These are phyloP conservation scores for Panagrolaimus sp. DNA, from an alignment of 1,140 invertebrate genomes.

Conservation along the genomic window DNA sequence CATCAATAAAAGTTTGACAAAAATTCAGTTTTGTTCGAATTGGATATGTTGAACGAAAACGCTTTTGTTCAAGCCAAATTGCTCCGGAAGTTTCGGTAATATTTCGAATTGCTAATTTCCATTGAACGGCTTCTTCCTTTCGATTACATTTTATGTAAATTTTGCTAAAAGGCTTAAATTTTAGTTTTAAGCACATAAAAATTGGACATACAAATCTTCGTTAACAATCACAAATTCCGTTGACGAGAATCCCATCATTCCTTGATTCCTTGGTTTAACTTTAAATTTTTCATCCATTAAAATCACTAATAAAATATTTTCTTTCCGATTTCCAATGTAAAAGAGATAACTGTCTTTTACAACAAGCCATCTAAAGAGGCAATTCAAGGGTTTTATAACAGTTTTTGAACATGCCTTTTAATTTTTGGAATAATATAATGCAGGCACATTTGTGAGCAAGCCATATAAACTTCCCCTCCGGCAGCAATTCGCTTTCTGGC, in stretches of 20 bases:
- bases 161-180: constrained; percentile 60
- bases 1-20: constrained; percentile 64
- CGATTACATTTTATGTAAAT: constrained; percentile 61
- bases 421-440: constrained; percentile 54
- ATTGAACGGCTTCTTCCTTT: constrained; percentile 47
- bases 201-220: no score
- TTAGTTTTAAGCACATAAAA: no score
- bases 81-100: constrained; percentile 36
- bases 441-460: constrained; percentile 60
- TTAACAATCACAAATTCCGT: no score
- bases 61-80: constrained; percentile 54
- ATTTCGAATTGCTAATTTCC: constrained; percentile 47
- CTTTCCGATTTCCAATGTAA: constrained; percentile 62
- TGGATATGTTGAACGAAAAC: constrained; percentile 62
- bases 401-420: constrained; percentile 36
- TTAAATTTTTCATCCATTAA: constrained; percentile 63
- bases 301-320: constrained; percentile 62
- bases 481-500: constrained; percentile 64
- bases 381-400: background rate
- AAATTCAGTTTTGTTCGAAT: constrained; percentile 59
- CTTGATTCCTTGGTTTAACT: no score
- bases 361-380: constrained; percentile 62
- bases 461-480: constrained; percentile 60
- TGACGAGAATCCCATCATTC: no score
- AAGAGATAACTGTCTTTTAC: constrained; percentile 63